Evolutionary conservation across 2,113 vertebrate species (phyloP).

Genomic region (Lagopus muta): DNA sequence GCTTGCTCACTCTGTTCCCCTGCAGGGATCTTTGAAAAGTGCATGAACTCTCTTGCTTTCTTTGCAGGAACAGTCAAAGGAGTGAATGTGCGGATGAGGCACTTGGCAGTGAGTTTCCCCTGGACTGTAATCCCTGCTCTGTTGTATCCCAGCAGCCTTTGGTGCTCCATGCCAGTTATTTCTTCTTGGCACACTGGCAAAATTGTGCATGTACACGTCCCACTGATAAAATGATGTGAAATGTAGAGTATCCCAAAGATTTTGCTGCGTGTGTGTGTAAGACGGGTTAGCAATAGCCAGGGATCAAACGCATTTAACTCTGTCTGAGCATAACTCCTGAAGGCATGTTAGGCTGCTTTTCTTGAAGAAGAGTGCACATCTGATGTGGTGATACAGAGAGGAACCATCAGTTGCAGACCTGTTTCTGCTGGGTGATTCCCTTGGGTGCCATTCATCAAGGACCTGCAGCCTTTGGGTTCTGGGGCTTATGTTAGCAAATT

Average conservation of each 20-base stretch:
- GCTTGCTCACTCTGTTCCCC: fast-evolving
- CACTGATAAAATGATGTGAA: fast-evolving
- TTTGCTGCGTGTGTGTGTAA: fast-evolving
- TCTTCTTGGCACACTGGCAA: not conserved
- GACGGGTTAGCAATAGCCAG: not conserved
- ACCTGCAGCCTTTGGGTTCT: not conserved
- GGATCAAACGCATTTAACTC: fast-evolving
- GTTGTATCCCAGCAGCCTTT: fast-evolving
- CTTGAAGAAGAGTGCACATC: fast-evolving
- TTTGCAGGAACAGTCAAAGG: too few relatives aligned
- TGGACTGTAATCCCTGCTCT: fast-evolving
- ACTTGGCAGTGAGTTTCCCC: not conserved
- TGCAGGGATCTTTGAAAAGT: too few relatives aligned
- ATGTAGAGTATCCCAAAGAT: fast-evolving
- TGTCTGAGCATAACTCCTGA: not conserved
- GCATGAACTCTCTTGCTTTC: not conserved
- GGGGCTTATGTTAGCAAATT: not conserved
- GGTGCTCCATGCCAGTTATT: fast-evolving
- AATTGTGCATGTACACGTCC: fast-evolving
- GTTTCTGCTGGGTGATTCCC: not conserved
- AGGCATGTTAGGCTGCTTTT: not conserved
- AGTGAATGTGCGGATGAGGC: not conserved
- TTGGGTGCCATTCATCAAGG: not conserved
- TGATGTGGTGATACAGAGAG: fast-evolving
- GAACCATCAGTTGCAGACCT: not conserved